phyloP scores from a whole-genome alignment of 2,888 invertebrate genomes.

The Dicyrtomina minuta region DNA sequence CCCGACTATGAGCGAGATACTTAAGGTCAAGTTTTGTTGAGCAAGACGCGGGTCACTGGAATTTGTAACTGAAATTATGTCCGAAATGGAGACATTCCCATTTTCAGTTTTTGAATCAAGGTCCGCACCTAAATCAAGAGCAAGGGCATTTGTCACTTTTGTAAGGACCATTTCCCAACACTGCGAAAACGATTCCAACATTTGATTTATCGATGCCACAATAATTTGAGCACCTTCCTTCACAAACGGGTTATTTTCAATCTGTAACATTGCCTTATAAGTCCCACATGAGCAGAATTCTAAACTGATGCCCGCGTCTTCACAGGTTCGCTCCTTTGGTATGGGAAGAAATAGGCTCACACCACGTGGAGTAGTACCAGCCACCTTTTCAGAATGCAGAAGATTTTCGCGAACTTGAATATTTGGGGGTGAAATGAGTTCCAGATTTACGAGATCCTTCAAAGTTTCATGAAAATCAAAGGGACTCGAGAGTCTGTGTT shows the following conservation, averaged over 20 bases:
- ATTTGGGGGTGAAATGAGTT: too few relatives aligned
- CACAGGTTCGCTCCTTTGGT: slow-evolving; percentile 71
- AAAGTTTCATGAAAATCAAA: slow-evolving; percentile 67
- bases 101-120: too few relatives aligned
- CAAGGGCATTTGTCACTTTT: slow-evolving; percentile 66
- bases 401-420: slow-evolving; percentile 11
- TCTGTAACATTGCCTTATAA: too few relatives aligned
- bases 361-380: slow-evolving; percentile 66
- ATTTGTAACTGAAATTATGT: too few relatives aligned
- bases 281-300: too few relatives aligned
- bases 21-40: too few relatives aligned
- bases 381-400: slow-evolving; percentile 54
- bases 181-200: slow-evolving; percentile 61
- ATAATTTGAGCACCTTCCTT: slow-evolving; percentile 65
- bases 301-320: slow-evolving; percentile 75
- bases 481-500: too few relatives aligned
- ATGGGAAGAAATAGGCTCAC: slow-evolving; percentile 77
- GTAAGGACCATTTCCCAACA: slow-evolving; percentile 68
- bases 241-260: slow-evolving; percentile 60
- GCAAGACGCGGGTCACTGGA: too few relatives aligned
- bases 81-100: too few relatives aligned
- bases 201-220: slow-evolving; percentile 66
- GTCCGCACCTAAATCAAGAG: too few relatives aligned
- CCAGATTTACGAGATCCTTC: slow-evolving; percentile 36
- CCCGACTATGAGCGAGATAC: too few relatives aligned